Conservation (phyloP, 2,888 invertebrate species). For the Drosophila planitibia region DNA sequence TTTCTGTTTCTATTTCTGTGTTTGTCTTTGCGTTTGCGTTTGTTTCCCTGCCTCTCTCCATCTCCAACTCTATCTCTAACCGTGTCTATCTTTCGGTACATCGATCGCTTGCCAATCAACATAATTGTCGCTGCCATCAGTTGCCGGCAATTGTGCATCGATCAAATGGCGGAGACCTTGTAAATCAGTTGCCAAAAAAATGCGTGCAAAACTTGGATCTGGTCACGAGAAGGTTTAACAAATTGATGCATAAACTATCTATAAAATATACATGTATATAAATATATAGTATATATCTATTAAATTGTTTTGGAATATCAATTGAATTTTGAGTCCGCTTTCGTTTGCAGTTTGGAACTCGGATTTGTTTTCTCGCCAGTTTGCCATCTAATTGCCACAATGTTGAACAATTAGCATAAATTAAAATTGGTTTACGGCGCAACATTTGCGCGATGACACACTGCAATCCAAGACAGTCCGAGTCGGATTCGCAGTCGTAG, state of each 20-base stretch:
- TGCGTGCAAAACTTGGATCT: conserved; percentile 61
- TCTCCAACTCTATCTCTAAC: neutral
- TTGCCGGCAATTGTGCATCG: conserved; percentile 81
- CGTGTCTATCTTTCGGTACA: neutral
- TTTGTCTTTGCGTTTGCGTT: conserved; percentile 7
- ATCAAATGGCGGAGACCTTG: conserved; percentile 74
- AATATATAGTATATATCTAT: neutral
- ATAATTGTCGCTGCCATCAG: conserved; percentile 67
- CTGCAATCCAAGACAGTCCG: conserved; percentile 35
- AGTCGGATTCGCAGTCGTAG: conserved; percentile 2
- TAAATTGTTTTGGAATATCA: neutral
- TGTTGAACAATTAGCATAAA: conserved; percentile 75
- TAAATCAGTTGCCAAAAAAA: conserved; percentile 60
- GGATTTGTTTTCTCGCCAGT: conserved; percentile 50
- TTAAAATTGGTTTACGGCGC: conserved; percentile 79
- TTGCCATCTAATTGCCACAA: conserved; percentile 64
- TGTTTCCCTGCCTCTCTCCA: neutral
- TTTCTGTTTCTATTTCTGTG: conserved; percentile 39
- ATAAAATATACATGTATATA: neutral
- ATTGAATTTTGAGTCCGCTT: neutral
- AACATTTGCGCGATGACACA: conserved; percentile 70
- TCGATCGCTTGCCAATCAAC: conserved; percentile 63
- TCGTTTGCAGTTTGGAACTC: neutral
- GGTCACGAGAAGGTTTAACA: neutral
- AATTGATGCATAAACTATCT: neutral